A percentile compares a stretch with the other conserved stretches of the same genome.
Conservation (phyloP, 2,113 vertebrate species). For the Gila orcuttii region DNA sequence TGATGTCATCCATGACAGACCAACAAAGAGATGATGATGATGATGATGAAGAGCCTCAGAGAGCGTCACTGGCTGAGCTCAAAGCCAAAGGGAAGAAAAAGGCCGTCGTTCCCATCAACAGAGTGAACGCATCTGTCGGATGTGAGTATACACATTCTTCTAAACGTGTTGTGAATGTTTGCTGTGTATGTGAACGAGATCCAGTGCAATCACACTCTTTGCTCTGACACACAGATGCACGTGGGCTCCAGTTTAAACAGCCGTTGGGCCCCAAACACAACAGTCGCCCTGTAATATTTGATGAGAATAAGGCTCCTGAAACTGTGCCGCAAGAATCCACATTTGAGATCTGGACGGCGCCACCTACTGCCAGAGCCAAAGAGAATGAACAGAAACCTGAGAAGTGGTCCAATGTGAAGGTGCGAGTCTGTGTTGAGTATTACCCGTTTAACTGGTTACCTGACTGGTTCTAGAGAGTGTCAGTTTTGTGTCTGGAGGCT, state of each 20-base stretch:
- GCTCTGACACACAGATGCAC: constrained; percentile 67
- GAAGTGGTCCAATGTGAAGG: constrained; percentile 82
- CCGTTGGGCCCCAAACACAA: constrained; percentile 65
- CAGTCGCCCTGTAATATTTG: constrained; percentile 80
- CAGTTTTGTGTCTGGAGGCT: background rate
- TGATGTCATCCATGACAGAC: constrained; percentile 76
- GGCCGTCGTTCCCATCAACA: constrained; percentile 80
- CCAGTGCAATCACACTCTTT: background rate
- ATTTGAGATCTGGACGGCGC: constrained; percentile 81
- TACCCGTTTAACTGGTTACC: background rate
- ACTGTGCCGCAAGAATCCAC: constrained; percentile 66
- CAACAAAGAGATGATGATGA: constrained; percentile 64
- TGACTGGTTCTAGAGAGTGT: background rate
- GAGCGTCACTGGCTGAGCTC: constrained; percentile 83
- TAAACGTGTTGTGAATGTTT: background rate
- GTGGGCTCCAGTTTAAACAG: constrained; percentile 72
- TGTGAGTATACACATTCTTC: constrained; percentile 66
- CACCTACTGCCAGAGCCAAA: constrained; percentile 81
- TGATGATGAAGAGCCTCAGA: constrained; percentile 75
- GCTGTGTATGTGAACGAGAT: background rate
- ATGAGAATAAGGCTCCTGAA: constrained; percentile 80
- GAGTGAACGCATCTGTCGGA: constrained; percentile 79
- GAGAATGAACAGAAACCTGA: constrained; percentile 87
- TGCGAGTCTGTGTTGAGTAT: background rate
- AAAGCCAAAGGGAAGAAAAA: constrained; percentile 90